A percentile compares a stretch with the other conserved stretches of the same genome.
Conservation (phyloP, 2,888 invertebrate species). For the Spilarctia lutea region DNA sequence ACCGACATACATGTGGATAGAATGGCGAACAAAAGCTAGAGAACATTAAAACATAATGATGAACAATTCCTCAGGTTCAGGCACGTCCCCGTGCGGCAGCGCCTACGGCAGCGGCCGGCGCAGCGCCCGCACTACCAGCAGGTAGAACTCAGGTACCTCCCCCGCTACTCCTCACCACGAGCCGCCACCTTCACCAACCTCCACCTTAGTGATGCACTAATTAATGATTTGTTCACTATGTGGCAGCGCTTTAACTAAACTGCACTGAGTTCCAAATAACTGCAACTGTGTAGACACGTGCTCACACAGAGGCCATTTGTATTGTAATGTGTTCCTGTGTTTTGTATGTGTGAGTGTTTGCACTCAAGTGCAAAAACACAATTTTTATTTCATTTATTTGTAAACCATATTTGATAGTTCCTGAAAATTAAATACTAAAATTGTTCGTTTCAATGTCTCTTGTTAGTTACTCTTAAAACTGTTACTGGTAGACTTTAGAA, state of each 20-base stretch:
- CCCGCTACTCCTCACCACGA: conserved; percentile 67
- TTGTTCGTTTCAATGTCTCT: not conserved
- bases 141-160: conserved; percentile 87
- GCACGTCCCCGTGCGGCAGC: conserved; percentile 79
- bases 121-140: conserved; percentile 84
- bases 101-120: conserved; percentile 82
- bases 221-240: not conserved
- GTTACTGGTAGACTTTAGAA: not conserved
- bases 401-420: not conserved
- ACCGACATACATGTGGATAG: too few relatives aligned
- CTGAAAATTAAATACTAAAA: not conserved
- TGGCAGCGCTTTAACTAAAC: not conserved
- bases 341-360: not conserved
- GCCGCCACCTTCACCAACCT: conserved; percentile 41
- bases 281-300: not conserved
- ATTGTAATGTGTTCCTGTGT: not conserved
- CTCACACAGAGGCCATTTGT: not conserved
- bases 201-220: conserved; percentile 38
- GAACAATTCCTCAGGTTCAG: conserved; percentile 65
- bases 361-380: not conserved
- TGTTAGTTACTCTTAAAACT: not conserved
- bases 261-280: not conserved
- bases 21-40: too few relatives aligned
- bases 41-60: not conserved
- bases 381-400: not conserved